Evolutionary conservation across 2,113 vertebrate species (phyloP).

Genomic region (Dasypus novemcinctus): DNA sequence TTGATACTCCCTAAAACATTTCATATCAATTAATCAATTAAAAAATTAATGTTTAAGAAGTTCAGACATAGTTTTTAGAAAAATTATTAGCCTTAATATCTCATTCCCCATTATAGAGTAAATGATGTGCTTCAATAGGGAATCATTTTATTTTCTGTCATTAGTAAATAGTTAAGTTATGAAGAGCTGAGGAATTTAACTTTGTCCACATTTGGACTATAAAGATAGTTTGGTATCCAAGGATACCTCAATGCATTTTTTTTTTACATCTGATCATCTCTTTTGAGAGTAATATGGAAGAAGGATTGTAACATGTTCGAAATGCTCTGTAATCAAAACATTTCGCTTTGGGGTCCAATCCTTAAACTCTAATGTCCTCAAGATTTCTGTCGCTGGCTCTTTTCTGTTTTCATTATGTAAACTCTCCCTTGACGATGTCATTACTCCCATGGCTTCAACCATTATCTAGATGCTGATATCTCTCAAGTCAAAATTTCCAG

Average conservation of each 20-base stretch:
- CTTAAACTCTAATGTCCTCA: background rate
- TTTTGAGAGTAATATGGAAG: background rate
- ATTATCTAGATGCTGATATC: background rate
- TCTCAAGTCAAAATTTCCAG: constrained; percentile 11
- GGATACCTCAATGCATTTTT: background rate
- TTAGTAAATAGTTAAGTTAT: background rate
- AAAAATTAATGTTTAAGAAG: background rate
- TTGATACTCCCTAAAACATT: background rate
- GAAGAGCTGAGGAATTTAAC: background rate
- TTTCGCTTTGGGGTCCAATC: background rate
- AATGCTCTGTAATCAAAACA: background rate
- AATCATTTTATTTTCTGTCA: background rate
- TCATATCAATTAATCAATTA: background rate
- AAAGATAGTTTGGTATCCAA: background rate
- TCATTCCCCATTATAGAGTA: background rate
- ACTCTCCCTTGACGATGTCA: background rate
- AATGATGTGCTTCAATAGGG: background rate
- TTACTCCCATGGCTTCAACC: background rate
- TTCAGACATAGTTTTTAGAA: background rate
- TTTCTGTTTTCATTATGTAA: background rate
- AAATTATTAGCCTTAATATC: background rate
- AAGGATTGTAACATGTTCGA: background rate
- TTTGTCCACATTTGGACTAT: background rate
- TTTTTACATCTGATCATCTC: background rate
- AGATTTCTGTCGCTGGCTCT: background rate